phyloP scores from a whole-genome alignment of 2,888 invertebrate genomes.

The Lamellibrachia columna region DNA sequence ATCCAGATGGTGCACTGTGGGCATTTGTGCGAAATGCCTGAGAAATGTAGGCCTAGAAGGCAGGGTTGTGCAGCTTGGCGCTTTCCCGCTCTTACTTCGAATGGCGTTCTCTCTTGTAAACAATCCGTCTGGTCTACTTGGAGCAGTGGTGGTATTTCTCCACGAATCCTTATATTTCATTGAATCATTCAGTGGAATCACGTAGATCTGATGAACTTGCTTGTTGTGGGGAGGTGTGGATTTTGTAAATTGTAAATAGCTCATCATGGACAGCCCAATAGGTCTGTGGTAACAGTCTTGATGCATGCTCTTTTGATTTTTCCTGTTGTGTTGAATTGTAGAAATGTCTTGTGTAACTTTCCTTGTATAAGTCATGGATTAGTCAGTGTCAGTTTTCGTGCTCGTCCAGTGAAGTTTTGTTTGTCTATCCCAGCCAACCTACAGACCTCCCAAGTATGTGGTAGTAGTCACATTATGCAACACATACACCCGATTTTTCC shows the following conservation, averaged over 20 bases:
- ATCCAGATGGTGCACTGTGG: background rate
- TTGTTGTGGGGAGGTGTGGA: background rate
- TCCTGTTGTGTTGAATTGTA: background rate
- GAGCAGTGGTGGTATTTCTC: background rate
- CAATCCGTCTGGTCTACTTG: background rate
- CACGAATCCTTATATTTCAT: background rate
- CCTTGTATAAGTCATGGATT: background rate
- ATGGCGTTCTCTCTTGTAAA: background rate
- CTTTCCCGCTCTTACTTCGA: background rate
- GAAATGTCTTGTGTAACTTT: background rate
- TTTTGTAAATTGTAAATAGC: background rate
- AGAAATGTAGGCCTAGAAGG: background rate
- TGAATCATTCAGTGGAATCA: background rate
- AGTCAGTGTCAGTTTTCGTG: background rate
- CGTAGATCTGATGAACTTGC: background rate
- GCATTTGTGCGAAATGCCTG: constrained; percentile 4
- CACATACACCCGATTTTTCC: background rate
- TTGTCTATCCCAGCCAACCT: background rate
- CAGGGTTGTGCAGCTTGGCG: background rate
- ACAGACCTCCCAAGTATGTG: background rate
- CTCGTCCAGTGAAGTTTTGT: background rate
- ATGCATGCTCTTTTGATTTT: background rate
- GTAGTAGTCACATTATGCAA: background rate
- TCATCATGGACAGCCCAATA: background rate
- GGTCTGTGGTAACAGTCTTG: background rate